These are phyloP conservation scores for Spea multiplicata DNA, from an alignment of 2,113 vertebrate genomes.

Conservation along the genomic window DNA sequence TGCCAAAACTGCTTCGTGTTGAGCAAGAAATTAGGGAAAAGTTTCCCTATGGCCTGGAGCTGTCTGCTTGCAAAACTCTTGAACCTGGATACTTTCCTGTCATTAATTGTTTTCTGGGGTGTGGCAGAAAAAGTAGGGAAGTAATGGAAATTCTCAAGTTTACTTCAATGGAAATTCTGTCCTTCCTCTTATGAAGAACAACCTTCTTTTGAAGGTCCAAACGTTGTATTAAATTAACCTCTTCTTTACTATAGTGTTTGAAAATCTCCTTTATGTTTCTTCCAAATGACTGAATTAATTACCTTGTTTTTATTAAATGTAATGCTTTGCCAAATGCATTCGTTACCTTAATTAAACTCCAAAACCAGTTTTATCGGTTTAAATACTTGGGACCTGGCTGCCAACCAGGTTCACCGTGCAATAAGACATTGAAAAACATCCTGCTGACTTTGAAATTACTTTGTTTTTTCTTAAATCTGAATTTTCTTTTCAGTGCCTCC, in stretches of 20 bases:
- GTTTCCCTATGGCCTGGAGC: conserved; percentile 60
- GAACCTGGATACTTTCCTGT: conserved; percentile 66
- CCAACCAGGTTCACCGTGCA: neutral
- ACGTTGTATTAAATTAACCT: neutral
- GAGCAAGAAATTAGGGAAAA: conserved; percentile 63
- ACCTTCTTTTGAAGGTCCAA: conserved; percentile 52
- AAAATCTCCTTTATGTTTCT: conserved; percentile 26
- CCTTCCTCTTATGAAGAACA: conserved; percentile 55
- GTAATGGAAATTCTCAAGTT: conserved; percentile 62
- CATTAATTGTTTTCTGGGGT: conserved; percentile 61
- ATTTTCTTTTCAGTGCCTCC: too few relatives aligned
- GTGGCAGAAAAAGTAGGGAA: conserved; percentile 62
- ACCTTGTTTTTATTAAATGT: conserved; percentile 4
- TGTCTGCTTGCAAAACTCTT: conserved; percentile 54
- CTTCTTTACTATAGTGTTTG: neutral
- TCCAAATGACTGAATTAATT: conserved; percentile 23
- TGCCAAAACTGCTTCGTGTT: conserved; percentile 70
- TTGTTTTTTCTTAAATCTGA: neutral
- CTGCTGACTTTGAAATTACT: neutral
- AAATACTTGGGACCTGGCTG: neutral
- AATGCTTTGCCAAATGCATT: neutral
- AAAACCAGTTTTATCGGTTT: conserved; percentile 35
- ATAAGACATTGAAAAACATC: neutral
- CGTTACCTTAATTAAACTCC: neutral
- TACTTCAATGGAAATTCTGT: conserved; percentile 57